A percentile compares a stretch with the other conserved stretches of the same genome.
phyloP scores from a whole-genome alignment of 2,113 vertebrate species.

The Epinephelus fuscoguttatus region DNA sequence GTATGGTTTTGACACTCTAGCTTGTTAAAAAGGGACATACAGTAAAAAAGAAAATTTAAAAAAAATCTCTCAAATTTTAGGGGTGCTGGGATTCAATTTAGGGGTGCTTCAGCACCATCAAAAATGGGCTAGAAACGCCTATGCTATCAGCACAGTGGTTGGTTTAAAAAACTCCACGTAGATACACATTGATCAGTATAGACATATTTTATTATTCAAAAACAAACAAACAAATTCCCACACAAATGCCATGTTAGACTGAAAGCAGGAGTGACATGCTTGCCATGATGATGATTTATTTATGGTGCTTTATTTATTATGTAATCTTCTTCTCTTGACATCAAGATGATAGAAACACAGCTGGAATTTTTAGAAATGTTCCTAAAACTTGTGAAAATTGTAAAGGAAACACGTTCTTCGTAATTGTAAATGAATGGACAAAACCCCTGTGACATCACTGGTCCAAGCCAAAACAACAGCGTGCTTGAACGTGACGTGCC shows the following conservation, averaged over 20 bases:
- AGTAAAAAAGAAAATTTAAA: no score
- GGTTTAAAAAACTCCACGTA: not conserved
- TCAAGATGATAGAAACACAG: not conserved
- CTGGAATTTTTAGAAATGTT: not conserved
- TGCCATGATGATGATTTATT: no score
- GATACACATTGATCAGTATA: not conserved
- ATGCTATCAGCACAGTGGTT: no score
- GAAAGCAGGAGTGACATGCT: no score
- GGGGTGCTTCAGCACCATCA: no score
- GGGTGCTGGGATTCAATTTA: no score
- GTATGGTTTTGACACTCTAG: no score
- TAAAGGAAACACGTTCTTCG: not conserved
- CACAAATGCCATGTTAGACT: not conserved
- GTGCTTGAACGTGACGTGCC: not conserved
- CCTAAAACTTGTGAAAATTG: not conserved
- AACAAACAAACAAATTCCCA: not conserved
- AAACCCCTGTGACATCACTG: not conserved
- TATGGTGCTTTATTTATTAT: not conserved
- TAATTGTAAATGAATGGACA: not conserved
- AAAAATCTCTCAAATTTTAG: no score
- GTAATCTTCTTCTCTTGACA: not conserved
- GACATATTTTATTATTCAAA: not conserved
- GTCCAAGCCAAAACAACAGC: not conserved
- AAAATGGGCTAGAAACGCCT: no score
- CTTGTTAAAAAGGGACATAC: no score